A percentile compares a stretch with the other conserved stretches of the same genome.
Evolutionary conservation across 2,113 vertebrate species (phyloP).

Genomic region (Mystacornis crossleyi): DNA sequence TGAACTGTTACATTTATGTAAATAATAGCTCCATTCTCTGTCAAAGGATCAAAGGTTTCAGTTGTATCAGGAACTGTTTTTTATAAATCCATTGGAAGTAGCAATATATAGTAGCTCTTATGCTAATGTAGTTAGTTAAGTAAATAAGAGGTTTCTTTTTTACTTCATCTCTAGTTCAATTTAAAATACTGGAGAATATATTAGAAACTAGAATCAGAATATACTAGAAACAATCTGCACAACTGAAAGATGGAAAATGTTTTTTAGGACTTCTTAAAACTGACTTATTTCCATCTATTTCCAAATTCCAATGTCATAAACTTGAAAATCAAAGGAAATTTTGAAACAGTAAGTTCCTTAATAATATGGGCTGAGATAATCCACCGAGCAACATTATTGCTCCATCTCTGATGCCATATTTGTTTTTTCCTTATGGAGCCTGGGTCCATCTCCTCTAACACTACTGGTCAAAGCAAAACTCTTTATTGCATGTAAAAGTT

Average conservation of each 20-base stretch:
- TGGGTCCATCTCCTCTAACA: not conserved
- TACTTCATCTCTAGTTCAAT: not conserved
- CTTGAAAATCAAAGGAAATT: not conserved
- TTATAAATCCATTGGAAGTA: not conserved
- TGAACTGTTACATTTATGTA: constrained; percentile 8
- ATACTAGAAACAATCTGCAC: not conserved
- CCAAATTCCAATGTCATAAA: not conserved
- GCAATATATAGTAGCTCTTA: not conserved
- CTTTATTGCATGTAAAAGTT: not conserved
- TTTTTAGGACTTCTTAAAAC: not conserved
- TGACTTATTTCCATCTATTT: not conserved
- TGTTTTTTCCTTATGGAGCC: not conserved
- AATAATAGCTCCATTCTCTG: constrained; percentile 25
- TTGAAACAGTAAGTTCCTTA: not conserved
- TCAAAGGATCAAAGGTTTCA: constrained; percentile 3
- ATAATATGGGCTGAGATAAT: not conserved
- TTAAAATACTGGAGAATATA: not conserved
- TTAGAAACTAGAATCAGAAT: not conserved
- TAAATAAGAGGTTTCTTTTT: not conserved
- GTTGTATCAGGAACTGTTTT: not conserved
- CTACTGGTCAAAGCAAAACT: not conserved
- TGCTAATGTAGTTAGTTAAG: not conserved
- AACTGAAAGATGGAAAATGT: not conserved
- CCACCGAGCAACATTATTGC: not conserved
- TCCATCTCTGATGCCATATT: not conserved